Conservation (phyloP, 1,140 invertebrate genomes). For the Drosophila fuyamai region DNA sequence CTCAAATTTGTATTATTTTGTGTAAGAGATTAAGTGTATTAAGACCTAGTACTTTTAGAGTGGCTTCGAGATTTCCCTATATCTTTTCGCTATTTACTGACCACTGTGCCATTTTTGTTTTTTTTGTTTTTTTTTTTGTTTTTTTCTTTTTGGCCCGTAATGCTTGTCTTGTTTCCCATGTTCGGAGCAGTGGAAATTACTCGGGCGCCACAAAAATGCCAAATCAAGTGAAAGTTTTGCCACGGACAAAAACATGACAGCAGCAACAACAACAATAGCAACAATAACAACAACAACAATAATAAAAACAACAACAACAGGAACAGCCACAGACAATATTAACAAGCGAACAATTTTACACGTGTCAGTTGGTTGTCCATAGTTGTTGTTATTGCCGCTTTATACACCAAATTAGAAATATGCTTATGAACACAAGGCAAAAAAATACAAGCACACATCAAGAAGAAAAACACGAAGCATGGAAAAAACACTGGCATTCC, state of each 20-base stretch:
- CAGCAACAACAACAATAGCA: constrained; percentile 25
- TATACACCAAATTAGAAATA: constrained; percentile 64
- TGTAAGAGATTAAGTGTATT: too few species aligned
- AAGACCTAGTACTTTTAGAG: neutral
- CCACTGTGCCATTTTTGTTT: neutral
- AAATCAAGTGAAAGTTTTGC: constrained; percentile 73
- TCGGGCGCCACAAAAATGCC: constrained; percentile 58
- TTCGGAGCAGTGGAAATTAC: constrained; percentile 43
- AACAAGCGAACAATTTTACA: constrained; percentile 75
- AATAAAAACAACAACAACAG: constrained; percentile 49
- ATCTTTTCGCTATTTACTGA: neutral
- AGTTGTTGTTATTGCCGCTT: constrained; percentile 34
- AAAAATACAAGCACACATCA: constrained; percentile 16
- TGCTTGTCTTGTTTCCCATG: constrained; percentile 42
- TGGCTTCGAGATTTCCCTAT: neutral
- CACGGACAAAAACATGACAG: constrained; percentile 53
- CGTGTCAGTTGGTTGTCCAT: constrained; percentile 45
- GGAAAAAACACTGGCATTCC: constrained; percentile 43
- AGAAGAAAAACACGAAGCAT: constrained; percentile 32
- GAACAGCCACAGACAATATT: constrained; percentile 47
- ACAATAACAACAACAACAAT: constrained; percentile 36
- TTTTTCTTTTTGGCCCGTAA: constrained; percentile 1
- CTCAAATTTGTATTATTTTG: too few species aligned
- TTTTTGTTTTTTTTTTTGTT: neutral
- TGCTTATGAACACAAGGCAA: constrained; percentile 40